Evolutionary conservation across 2,888 invertebrate species (phyloP).

Genomic region (Papilio gigon): DNA sequence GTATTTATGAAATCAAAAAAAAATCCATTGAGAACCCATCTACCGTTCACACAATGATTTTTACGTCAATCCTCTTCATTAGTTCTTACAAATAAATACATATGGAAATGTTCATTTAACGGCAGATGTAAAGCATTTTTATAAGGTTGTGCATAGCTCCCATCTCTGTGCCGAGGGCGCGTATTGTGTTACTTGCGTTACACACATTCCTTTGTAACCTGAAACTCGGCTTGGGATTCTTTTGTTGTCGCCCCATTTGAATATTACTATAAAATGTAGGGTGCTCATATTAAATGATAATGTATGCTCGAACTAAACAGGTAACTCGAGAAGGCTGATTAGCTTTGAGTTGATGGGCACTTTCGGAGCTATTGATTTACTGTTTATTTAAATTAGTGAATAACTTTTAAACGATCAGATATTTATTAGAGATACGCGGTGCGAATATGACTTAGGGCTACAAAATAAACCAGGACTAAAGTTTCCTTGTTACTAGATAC

Average conservation of each 20-base stretch:
- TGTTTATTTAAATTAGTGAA: not conserved
- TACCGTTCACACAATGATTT: not conserved
- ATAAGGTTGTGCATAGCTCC: constrained; percentile 41
- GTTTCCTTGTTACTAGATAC: not conserved
- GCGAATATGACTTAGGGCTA: not conserved
- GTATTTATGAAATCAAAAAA: too few species aligned
- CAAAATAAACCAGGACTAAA: not conserved
- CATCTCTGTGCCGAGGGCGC: constrained; percentile 57
- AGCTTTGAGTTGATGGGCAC: constrained; percentile 10
- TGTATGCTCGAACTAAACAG: constrained; percentile 43
- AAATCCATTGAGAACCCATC: too few species aligned
- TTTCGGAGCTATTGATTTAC: not conserved
- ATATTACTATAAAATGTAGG: constrained; percentile 76
- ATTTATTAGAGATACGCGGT: not conserved
- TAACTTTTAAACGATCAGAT: not conserved
- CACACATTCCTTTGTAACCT: constrained; percentile 75
- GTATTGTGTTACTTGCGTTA: constrained; percentile 75
- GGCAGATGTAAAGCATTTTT: constrained; percentile 24
- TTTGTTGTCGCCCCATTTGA: constrained; percentile 77
- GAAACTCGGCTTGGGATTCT: constrained; percentile 71
- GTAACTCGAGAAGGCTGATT: constrained; percentile 44
- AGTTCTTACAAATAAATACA: not conserved
- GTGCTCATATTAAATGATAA: constrained; percentile 62
- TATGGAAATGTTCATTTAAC: constrained; percentile 1
- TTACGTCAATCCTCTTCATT: not conserved